Evolutionary conservation across 2,888 invertebrate genomes (phyloP), one percentile per base, ranked within the genome.

Genomic region (Flexamia atlantica): DNA sequence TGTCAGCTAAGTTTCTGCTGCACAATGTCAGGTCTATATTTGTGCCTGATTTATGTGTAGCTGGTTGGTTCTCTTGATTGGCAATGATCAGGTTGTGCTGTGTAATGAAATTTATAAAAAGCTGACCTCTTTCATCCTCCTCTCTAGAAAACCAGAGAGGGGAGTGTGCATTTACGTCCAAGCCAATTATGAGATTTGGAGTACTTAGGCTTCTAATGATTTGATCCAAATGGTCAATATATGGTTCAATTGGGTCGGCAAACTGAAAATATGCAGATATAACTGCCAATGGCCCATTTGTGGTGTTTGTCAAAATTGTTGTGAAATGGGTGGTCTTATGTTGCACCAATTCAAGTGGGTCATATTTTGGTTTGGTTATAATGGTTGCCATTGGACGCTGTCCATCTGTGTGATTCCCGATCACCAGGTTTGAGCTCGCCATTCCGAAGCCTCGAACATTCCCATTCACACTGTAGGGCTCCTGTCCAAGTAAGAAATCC

Each of bases 21-120:
- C 70, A 14, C 20, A 70, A 17, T 28, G 82, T 82, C 3, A 82
- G 25, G 20, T 82, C 82, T 7, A 82, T 82, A 17, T 82, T 82
- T 9, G 81, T 36, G 0, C 60, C 81, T 7, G 36, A 17, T 17
- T 0, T 60, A 32, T 60, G 40, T 17, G 74, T 74, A 2, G 74
- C 3, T 12, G 81, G 32, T 40, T 81, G 60, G 9, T 12, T 9
- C 0, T 25, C 28, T 25, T 20, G 5, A 23, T 81, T 81, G 0
- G 36, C 3, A 7, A 60, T 40, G 20, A 23, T 20, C 25, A 74
- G 46, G 20, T 42, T 42, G 46, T 74, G 28, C 3, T 2, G 17
- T 9, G 3, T 5, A 17, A 74, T 42, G 25, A 74, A 74, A 10
- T 40, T 46, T 1, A 4, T 17, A 10, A 74, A 5, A 1, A 12